Base-by-base conservation (phyloP, 2,113 vertebrate species). In the Bubo scandiacus region DNA sequence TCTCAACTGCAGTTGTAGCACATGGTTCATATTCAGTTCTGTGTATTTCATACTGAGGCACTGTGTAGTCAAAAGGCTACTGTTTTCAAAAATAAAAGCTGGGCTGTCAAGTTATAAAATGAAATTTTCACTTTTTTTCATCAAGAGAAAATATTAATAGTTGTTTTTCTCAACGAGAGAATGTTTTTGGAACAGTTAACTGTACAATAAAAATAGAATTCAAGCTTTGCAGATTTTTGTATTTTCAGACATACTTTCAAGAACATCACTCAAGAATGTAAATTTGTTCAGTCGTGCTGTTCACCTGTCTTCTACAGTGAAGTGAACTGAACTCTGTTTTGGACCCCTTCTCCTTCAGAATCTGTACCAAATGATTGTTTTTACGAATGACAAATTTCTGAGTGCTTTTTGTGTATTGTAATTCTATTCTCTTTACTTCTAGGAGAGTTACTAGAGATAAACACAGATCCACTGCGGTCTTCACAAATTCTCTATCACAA, bases 301-400 rank as follows among this genome's bases (percentile, higher is more conserved):
- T 54, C 13, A 21, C 25, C 18, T 66, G 32, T 36, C 25, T 74
- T 45, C 8, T 45, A 1, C 8, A 51, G 19, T 42, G 27, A 79
- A 80, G 36, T 67, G 42, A 80, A 62, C 10, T 42, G 11, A 26
- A 42, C 11, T 75, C 16, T 40, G 10, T 4, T 55, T 85, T 92
- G 27, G 26, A 42, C 8, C 7, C 0, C 10, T 79, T 70, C 9
- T 52, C 15, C 27, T 66, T 86, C 52, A 54, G 18, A 68, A 29
- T 62, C 42, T 58, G 22, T 63, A 38, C 8, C 10, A 75, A 82
- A 47, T 26, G 36, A 6, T 34, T 67, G 5, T 10, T 61, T 75
- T 36, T 68, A 36, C 0, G 0, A 62, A 45, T 63, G 47, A 2
- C 32, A 63, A 58, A 62, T 12, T 67, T 88, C 30, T 79, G 23